These are phyloP conservation scores for Doris montereyensis DNA, from an alignment of 2,888 invertebrate genomes.

Conservation along the genomic window DNA sequence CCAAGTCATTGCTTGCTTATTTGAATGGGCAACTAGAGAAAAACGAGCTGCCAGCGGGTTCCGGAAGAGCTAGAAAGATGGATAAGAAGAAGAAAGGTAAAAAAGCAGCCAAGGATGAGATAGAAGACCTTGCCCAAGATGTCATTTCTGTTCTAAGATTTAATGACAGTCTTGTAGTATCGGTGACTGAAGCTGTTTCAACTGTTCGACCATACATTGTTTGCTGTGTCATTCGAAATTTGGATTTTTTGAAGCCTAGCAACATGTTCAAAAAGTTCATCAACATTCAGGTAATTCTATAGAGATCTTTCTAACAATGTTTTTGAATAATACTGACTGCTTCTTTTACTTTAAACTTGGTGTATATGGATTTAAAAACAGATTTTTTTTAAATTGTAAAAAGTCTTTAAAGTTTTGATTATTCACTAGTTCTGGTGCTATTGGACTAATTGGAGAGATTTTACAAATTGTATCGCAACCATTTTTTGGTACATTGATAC, in stretches of 20 bases:
- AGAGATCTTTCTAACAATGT: too few species aligned
- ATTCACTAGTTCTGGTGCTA: too few species aligned
- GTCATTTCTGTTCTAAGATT: slow-evolving; percentile 69
- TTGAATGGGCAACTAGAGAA: slow-evolving; percentile 76
- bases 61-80: too few species aligned
- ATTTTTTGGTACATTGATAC: too few species aligned
- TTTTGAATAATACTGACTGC: too few species aligned
- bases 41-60: slow-evolving; percentile 47
- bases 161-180: slow-evolving; percentile 58
- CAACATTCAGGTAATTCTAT: slow-evolving; percentile 78
- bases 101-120: slow-evolving; percentile 61
- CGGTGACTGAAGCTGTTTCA: slow-evolving; percentile 73
- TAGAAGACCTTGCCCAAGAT: slow-evolving; percentile 73
- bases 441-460: too few species aligned
- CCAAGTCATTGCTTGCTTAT: slow-evolving; percentile 84
- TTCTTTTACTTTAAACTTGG: too few species aligned
- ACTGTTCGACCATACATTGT: slow-evolving; percentile 81
- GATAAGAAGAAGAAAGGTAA: slow-evolving; percentile 56
- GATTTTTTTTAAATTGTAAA: too few species aligned
- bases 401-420: too few species aligned
- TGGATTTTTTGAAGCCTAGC: slow-evolving; percentile 77
- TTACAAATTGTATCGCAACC: too few species aligned
- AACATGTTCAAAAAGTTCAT: slow-evolving; percentile 83
- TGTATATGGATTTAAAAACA: too few species aligned
- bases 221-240: slow-evolving; percentile 81